phyloP scores from a whole-genome alignment of 1,140 invertebrate genomes.

The Ips nitidus region DNA sequence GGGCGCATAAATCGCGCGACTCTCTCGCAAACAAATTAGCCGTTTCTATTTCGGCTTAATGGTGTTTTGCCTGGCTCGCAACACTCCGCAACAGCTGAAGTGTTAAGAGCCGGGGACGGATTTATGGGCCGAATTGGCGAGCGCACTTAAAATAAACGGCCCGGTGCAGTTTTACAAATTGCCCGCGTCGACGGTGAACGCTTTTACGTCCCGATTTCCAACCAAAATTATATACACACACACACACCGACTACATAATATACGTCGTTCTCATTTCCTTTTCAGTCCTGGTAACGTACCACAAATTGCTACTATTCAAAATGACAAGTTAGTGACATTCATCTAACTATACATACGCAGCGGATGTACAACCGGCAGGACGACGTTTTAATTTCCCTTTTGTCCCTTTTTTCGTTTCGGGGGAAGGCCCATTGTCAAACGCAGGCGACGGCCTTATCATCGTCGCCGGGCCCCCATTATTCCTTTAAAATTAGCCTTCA shows the following conservation, averaged over 20 bases:
- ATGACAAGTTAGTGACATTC: no score
- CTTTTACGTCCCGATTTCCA: not conserved
- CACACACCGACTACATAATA: not conserved
- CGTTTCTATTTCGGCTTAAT: conserved; percentile 32
- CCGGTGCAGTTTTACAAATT: conserved; percentile 24
- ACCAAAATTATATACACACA: not conserved
- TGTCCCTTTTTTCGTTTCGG: not conserved
- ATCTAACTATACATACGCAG: no score
- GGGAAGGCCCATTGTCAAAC: conserved; percentile 10
- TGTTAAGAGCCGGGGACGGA: conserved; percentile 30
- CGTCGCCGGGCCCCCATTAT: conserved; percentile 11
- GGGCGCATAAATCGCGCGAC: conserved; percentile 23
- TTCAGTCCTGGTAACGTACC: no score
- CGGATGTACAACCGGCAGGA: no score
- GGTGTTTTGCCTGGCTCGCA: conserved; percentile 30
- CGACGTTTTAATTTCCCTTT: not conserved
- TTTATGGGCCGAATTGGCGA: conserved; percentile 28
- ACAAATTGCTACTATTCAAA: no score
- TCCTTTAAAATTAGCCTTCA: conserved; percentile 23
- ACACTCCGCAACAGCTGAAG: conserved; percentile 30
- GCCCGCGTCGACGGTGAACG: not conserved
- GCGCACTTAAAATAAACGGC: conserved; percentile 27
- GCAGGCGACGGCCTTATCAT: conserved; percentile 8
- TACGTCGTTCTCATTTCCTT: no score
- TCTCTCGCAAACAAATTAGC: conserved; percentile 34